Conservation (phyloP, 1,140 invertebrate species). For the Drosophila arawakana region DNA sequence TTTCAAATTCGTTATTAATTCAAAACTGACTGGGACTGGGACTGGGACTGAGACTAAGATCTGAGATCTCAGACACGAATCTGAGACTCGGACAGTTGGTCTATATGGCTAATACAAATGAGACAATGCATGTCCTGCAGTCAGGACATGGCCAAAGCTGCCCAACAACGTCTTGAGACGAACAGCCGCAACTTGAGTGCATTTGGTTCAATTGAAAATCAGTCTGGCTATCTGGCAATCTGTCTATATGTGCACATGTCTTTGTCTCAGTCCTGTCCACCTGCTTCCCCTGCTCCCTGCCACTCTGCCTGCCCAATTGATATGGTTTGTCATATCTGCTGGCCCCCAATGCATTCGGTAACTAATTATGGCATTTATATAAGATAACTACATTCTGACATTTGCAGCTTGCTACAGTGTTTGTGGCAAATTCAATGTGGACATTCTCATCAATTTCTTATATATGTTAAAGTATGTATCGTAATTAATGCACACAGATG, state of each 20-base stretch:
- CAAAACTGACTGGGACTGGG: background rate
- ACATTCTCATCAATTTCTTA: constrained; percentile 21
- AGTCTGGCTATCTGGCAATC: constrained; percentile 28
- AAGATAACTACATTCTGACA: background rate
- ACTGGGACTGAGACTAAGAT: background rate
- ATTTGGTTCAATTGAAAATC: constrained; percentile 44
- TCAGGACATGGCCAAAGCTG: constrained; percentile 1
- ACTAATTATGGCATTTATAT: constrained; percentile 40
- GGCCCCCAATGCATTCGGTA: constrained; percentile 13
- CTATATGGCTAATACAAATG: constrained; percentile 19
- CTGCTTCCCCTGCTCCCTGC: background rate
- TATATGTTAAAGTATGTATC: background rate
- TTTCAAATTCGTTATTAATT: constrained; percentile 46
- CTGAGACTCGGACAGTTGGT: background rate
- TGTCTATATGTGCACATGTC: constrained; percentile 38
- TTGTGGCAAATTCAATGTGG: constrained; percentile 11
- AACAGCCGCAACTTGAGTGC: constrained; percentile 42
- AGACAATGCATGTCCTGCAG: constrained; percentile 30
- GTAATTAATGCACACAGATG: constrained; percentile 16
- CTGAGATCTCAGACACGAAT: background rate
- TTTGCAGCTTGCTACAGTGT: background rate
- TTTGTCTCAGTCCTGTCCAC: constrained; percentile 25
- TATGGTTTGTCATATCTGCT: constrained; percentile 40
- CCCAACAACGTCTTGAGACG: constrained; percentile 36
- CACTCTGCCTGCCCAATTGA: background rate